Base-by-base conservation (phyloP, 2,113 vertebrate species). In the Pycnonotus jocosus region DNA sequence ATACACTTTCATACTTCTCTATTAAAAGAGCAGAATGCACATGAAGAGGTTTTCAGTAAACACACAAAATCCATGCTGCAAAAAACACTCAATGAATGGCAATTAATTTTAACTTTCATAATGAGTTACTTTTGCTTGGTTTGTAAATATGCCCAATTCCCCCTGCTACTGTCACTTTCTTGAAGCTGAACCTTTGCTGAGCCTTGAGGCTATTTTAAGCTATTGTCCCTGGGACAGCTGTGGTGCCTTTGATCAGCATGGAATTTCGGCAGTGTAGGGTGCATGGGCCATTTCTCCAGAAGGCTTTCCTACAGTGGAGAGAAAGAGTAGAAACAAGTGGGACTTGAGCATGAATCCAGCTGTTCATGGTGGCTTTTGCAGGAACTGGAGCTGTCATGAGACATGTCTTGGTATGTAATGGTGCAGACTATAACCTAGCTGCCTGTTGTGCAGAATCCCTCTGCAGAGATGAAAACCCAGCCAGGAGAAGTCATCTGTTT, bases 351-450 rank as follows among this genome's bases (percentile, higher is more conserved):
- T 23, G 15, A 82, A 61, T 38, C 35, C 35, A 35, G 20, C 9
- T 62, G 13, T 31, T 66, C 28, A 11, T 54, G 7, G 64, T 23
- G 64, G 18, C 30, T 96, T 56, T 58, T 58, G 56, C 21, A 77
- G 23, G 20, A 72, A 42, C 44, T 22, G 33, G 24, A 35, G 25
- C 19, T 88, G 25, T n/a, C 37, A 51, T 28, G 21, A 85, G 27
- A 60, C 15, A 9, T 0, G 2, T 28, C 48, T 90, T 82, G 30
- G 35, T 64, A 68, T 0, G 0, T 38, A 33, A 35, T 23, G 37
- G 48, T 81, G 69, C 57, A 87, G 50, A 30, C 16, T 84, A 20
- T 23, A 84, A 54, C 33, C 23, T 21, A 78, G 21, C 24, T 81
- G 23, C n/a, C 72, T 74, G 40, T 40, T 79, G 45, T 64, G 45